Percentiles rank a stretch among this genome's conserved stretches.
phyloP scores from a whole-genome alignment of 2,888 invertebrate species.

The Spatulosminthurus flaviceps region DNA sequence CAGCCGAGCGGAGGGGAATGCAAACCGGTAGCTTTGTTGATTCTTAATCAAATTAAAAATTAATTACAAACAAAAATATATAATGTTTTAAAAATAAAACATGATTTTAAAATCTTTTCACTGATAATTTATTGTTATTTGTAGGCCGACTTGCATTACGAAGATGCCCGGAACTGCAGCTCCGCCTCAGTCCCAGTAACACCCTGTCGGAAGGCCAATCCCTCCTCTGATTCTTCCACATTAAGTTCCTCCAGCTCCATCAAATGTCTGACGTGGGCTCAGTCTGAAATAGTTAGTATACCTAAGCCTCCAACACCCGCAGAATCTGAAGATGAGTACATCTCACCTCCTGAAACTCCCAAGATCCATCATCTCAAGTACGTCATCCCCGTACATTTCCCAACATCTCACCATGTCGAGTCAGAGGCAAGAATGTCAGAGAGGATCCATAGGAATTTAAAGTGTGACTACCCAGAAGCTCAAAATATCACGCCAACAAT shows the following conservation, averaged over 20 bases:
- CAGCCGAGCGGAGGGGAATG: not conserved
- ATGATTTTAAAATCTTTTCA: not conserved
- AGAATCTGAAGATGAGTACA: conserved; percentile 47
- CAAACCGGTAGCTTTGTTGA: conserved; percentile 10
- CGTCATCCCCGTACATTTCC: conserved; percentile 53
- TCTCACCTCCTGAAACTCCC: conserved; percentile 50
- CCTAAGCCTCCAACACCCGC: conserved; percentile 49
- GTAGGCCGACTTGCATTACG: conserved; percentile 45
- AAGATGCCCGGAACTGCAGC: conserved; percentile 16
- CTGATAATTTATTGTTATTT: too few species aligned
- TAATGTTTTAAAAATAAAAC: not conserved
- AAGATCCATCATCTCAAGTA: conserved; percentile 59
- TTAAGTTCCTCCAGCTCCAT: conserved; percentile 48
- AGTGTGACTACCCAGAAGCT: conserved; percentile 20
- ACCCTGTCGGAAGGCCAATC: conserved; percentile 53
- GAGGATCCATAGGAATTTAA: conserved; percentile 52
- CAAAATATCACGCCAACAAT: not conserved
- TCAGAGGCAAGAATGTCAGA: conserved; percentile 56
- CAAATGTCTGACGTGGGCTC: conserved; percentile 61
- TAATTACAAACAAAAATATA: conserved; percentile 1
- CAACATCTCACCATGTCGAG: conserved; percentile 56
- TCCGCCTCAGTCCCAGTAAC: conserved; percentile 47
- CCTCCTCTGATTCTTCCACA: conserved; percentile 54
- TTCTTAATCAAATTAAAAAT: conserved; percentile 4
- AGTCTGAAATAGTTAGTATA: conserved; percentile 53